Base-by-base conservation (phyloP, 1,140 invertebrate genomes). In the Magallana ariakensis region DNA sequence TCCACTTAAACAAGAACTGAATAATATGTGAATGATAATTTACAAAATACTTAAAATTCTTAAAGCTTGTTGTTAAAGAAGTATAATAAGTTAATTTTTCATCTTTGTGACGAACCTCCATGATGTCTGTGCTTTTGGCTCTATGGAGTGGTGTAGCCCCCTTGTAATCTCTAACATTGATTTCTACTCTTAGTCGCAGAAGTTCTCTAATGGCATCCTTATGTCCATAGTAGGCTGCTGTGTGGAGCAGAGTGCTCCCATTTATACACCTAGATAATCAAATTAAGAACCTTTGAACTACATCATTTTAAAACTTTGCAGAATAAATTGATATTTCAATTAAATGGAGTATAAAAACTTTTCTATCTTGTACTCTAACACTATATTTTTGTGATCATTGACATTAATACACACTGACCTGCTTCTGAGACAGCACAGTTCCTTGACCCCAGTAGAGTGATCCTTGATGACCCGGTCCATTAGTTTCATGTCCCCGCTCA, bases 201-300 rank as follows among this genome's bases (percentile, higher is more conserved):
- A 97, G 96, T 58, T 96, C 94, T 88, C 96, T 95, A 56, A 97
- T 94, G 13, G 97, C 92, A 75, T 95, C 95, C 66, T 96, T 95
- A 91, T 97, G 96, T 33, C 97, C 97, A 93, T 97, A 97, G 83
- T 97, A 96, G 80, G 96, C 96, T n/a, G 97, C 95, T 81, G 96
- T 96, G 93, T 97, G 97, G 56, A 97, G 95, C 57, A 97, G 93
- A 1, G 97, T 97, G 90, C 96, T 96, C 87, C 96, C 96, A 91
- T 96, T 96, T 89, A 95, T 92, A 84, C 92, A 94, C 58, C 94
- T 94, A 70, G 1, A 13, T 33, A 80, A 80, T 46, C 33, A 46
- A 46, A 46, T 46, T 46, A 46, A 46, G 33, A 46, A 46, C 33
- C 33, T 5, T 46, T 46, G 5, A 46, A 46, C 33, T 33, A 19